Base-by-base conservation (phyloP, 2,888 invertebrate genomes). In the Leptopterna dolabrata region DNA sequence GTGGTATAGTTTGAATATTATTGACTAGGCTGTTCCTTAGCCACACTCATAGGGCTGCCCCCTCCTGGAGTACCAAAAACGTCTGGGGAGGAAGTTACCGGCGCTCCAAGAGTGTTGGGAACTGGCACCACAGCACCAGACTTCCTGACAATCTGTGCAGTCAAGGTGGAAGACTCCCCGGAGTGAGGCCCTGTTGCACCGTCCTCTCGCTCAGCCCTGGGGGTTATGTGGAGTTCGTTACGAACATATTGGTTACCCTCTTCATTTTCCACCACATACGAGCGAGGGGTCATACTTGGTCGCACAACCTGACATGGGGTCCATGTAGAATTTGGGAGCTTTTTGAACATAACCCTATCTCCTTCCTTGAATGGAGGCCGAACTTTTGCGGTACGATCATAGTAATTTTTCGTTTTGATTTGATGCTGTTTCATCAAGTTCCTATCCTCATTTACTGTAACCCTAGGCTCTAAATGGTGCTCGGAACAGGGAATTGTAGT, bases 381-480 rank as follows among this genome's bases (percentile, higher is more conserved):
- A 29, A n/a, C 36, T 41, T 4, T n/a, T n/a, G 41, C 36, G 16
- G 43, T 16, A 29, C 43, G 30, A 78, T 78, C 78, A 45, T 78
- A 45, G n/a, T 19, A 45, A 19, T 19, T 41, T 36, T 78, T 78
- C 9, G 43, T 43, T 16, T 16, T 43, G 14, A 14, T 0, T 36
- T 84, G 78, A n/a, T 84, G 24, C n/a, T 70, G 43, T 29, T 19
- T n/a, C 14, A 84, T 16, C 63, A 84, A 73, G 19, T 84, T 73
- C 30, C 84, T 70, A 36, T 84, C 84, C n/a, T 84, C 11, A 13
- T 70, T 9, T 2, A n/a, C 16, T 16, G 84, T 84, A 14, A 84
- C 29, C 24, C 41, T 30, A 7, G 84, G 84, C 29, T 24, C 6
- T 41, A 84, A 84, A 14, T 27, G 14, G 19, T 73, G 36, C 29